These are phyloP conservation scores for Coecobrya sp. DNA, from an alignment of 2,888 invertebrate species.

Conservation along the genomic window DNA sequence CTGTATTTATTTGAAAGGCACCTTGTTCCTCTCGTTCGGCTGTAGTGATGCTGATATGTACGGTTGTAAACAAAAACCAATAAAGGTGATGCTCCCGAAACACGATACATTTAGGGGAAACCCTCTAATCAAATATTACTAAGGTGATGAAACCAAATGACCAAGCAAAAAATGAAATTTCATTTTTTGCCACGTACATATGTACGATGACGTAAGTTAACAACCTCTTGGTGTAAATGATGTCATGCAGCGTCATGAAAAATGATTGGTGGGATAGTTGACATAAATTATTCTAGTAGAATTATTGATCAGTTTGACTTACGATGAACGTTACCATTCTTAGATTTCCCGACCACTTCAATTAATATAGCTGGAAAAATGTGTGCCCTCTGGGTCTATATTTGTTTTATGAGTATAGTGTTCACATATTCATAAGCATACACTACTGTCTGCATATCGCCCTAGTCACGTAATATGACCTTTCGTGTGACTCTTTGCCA, in stretches of 20 bases:
- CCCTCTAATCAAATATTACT: background rate
- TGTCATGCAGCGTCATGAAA: background rate
- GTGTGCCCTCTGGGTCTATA: too few species aligned
- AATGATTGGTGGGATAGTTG: background rate
- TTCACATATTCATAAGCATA: too few species aligned
- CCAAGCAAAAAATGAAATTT: background rate
- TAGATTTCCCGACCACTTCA: background rate
- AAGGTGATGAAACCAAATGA: background rate
- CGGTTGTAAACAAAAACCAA: too few species aligned
- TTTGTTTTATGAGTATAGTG: too few species aligned
- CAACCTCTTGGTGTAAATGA: background rate
- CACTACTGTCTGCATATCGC: too few species aligned
- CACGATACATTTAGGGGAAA: background rate
- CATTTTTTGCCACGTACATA: background rate
- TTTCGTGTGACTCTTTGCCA: too few species aligned
- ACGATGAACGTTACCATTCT: background rate
- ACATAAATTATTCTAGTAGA: background rate
- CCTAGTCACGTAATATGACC: too few species aligned
- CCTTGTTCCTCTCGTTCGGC: background rate
- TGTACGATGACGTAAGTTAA: background rate
- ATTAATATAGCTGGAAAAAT: background rate
- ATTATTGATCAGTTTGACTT: background rate
- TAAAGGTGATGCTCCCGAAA: too few species aligned
- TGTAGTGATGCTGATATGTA: too few species aligned
- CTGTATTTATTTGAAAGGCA: background rate